Percentiles rank a stretch among this genome's conserved stretches.
phyloP scores from a whole-genome alignment of 2,888 invertebrate genomes.

The Hemistola chrysoprasaria region DNA sequence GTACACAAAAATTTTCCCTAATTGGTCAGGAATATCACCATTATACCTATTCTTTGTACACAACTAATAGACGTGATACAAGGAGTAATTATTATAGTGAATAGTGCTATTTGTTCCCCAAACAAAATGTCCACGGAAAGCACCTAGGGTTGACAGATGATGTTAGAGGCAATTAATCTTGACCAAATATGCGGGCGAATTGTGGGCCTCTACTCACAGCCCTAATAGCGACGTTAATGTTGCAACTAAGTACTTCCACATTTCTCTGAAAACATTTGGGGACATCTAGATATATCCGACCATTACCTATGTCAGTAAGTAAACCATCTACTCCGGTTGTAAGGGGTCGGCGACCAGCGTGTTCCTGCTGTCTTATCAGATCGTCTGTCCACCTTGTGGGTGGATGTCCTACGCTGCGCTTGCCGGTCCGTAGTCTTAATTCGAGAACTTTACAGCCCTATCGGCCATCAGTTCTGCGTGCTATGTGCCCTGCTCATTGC shows the following conservation, averaged over 20 bases:
- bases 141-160: conserved; percentile 72
- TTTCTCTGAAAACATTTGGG: conserved; percentile 21
- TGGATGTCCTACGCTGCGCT: too few relatives aligned
- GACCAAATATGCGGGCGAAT: conserved; percentile 75
- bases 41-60: too few relatives aligned
- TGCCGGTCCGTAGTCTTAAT: too few relatives aligned
- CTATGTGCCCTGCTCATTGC: too few relatives aligned
- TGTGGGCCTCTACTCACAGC: conserved; percentile 53
- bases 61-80: conserved; percentile 18
- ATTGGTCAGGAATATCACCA: too few relatives aligned
- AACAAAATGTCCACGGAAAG: conserved; percentile 69
- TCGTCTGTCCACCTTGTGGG: too few relatives aligned
- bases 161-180: conserved; percentile 77
- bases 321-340: too few relatives aligned
- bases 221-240: conserved; percentile 58
- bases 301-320: background rate
- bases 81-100: too few relatives aligned
- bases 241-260: conserved; percentile 27
- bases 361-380: too few relatives aligned
- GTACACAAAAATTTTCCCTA: background rate
- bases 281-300: conserved; percentile 2
- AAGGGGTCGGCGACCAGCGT: too few relatives aligned
- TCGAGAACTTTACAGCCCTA: too few relatives aligned
- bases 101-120: conserved; percentile 63
- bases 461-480: too few relatives aligned